Conservation (phyloP, 2,797 vertebrate species). For the Danio aesculapii region DNA sequence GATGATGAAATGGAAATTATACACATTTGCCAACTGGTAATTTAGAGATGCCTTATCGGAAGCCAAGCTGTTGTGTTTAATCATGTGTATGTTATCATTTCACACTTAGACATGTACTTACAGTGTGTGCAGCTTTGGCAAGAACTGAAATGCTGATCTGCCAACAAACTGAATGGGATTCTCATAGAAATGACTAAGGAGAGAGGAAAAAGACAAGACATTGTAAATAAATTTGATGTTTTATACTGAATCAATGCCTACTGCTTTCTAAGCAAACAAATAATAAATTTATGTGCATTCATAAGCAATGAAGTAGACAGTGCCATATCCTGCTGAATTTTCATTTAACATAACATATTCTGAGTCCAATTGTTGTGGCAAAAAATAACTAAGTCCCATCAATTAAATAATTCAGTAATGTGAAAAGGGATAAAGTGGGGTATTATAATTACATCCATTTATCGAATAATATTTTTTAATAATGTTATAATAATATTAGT, state of each 20-base stretch:
- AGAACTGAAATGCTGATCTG: conserved; percentile 92
- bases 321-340: not conserved
- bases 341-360: not conserved
- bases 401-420: no score
- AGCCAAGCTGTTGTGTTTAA: conserved; percentile 36
- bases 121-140: conserved; percentile 95
- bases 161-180: conserved; percentile 97
- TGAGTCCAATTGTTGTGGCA: not conserved
- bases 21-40: conserved; percentile 35
- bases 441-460: no score
- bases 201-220: conserved; percentile 11
- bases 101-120: conserved; percentile 77
- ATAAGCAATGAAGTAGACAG: not conserved
- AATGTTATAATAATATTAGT: no score
- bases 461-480: no score
- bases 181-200: conserved; percentile 91
- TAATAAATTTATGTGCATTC: not conserved
- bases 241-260: no score
- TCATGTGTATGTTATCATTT: conserved; percentile 17
- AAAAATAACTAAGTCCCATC: no score
- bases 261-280: no score
- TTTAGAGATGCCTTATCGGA: conserved; percentile 28
- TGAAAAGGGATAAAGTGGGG: no score
- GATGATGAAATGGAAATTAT: conserved; percentile 46
- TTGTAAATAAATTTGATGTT: not conserved